Conservation (phyloP, 2,888 invertebrate genomes). For the Tenthredo notha region DNA sequence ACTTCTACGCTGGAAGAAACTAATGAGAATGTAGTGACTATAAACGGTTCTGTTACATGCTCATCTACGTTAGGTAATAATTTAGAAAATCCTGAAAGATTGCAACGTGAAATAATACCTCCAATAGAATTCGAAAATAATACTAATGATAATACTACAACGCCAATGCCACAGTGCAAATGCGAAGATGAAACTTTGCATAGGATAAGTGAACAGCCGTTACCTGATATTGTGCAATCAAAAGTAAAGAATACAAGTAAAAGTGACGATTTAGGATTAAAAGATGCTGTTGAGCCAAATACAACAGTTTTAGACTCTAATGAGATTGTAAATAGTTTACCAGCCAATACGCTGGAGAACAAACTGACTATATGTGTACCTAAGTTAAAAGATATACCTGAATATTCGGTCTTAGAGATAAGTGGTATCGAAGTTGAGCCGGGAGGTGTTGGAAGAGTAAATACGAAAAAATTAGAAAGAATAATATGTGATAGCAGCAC, state of each 20-base stretch:
- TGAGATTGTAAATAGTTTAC: conserved; percentile 61
- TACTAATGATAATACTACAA: conserved; percentile 45
- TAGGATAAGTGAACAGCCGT: conserved; percentile 63
- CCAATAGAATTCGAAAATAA: conserved; percentile 37
- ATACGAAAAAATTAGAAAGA: conserved; percentile 54
- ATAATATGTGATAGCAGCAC: conserved; percentile 69
- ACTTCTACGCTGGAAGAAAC: conserved; percentile 60
- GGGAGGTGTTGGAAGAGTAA: conserved; percentile 4
- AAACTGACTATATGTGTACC: conserved; percentile 63
- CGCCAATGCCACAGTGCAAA: neutral
- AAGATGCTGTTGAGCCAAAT: conserved; percentile 39
- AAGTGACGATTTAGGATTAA: conserved; percentile 61
- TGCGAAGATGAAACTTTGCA: conserved; percentile 55
- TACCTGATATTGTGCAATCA: conserved; percentile 66
- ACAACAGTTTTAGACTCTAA: conserved; percentile 50
- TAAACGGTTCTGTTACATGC: conserved; percentile 8
- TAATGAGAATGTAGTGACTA: neutral
- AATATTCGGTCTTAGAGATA: conserved; percentile 66
- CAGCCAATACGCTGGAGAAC: conserved; percentile 46
- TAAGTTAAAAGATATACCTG: conserved; percentile 67
- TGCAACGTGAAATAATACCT: neutral
- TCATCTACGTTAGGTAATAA: conserved; percentile 12
- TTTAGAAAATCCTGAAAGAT: conserved; percentile 30
- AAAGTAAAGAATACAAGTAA: conserved; percentile 60
- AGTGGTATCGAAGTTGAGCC: conserved; percentile 51